phyloP scores from a whole-genome alignment of 2,888 invertebrate genomes.

The Steinernema carpocapsae region DNA sequence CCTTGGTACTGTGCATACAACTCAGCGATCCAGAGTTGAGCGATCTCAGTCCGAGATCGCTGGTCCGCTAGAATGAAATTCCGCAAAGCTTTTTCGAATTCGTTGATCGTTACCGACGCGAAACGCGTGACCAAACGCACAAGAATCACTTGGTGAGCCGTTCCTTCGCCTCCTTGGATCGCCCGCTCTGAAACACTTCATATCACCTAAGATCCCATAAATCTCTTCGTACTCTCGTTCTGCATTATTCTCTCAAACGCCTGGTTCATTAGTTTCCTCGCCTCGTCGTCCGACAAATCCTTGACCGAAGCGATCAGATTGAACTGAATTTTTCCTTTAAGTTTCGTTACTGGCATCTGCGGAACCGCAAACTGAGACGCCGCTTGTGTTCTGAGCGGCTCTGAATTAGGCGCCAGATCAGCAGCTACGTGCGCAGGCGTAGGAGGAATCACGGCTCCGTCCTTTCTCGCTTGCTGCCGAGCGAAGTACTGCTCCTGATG shows the following conservation, averaged over 20 bases:
- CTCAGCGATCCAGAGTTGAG: slow-evolving; percentile 85
- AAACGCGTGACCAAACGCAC: slow-evolving; percentile 50
- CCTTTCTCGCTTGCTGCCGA: slow-evolving; percentile 51
- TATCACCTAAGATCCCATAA: not conserved
- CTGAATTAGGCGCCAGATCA: not conserved
- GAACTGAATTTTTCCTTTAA: slow-evolving; percentile 51
- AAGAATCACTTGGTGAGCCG: slow-evolving; percentile 49
- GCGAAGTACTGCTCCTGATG: slow-evolving; percentile 42
- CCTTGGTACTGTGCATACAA: slow-evolving; percentile 90
- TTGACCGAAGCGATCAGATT: slow-evolving; percentile 53
- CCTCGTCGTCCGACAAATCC: slow-evolving; percentile 50
- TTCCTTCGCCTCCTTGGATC: slow-evolving; percentile 62
- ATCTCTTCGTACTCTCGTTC: slow-evolving; percentile 75
- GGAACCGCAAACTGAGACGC: not conserved
- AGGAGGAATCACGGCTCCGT: slow-evolving; percentile 60
- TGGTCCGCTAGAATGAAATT: slow-evolving; percentile 84
- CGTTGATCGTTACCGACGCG: slow-evolving; percentile 44
- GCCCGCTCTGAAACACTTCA: slow-evolving; percentile 54
- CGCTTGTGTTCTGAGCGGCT: not conserved
- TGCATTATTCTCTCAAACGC: slow-evolving; percentile 81
- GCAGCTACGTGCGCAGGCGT: slow-evolving; percentile 46
- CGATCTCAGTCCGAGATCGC: slow-evolving; percentile 82
- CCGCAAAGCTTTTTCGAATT: slow-evolving; percentile 54
- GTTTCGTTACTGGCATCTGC: slow-evolving; percentile 41
- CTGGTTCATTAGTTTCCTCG: slow-evolving; percentile 75